Evolutionary conservation across 1,140 invertebrate genomes (phyloP).

Genomic region (Pomacea maculata): DNA sequence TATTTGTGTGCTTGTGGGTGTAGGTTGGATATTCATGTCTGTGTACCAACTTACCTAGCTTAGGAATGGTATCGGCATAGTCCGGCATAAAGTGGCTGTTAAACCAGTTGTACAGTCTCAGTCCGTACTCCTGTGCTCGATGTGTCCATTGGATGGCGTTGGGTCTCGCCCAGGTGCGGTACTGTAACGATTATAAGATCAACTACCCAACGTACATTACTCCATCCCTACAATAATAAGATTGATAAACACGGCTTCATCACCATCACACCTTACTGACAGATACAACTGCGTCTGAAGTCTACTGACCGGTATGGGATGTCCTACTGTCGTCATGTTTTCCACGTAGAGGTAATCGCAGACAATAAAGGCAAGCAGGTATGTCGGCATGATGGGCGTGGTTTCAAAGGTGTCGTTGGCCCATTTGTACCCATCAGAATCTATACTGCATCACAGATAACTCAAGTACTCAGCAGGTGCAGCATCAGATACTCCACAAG

Average conservation of each 20-base stretch:
- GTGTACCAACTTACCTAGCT: slow-evolving; percentile 33
- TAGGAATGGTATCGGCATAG: slow-evolving; percentile 29
- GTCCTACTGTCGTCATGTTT: neutral
- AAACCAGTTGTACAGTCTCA: slow-evolving; percentile 53
- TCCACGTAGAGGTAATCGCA: slow-evolving; percentile 50
- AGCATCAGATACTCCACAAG: too few species aligned
- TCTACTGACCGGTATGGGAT: too few species aligned
- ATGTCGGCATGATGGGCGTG: slow-evolving; percentile 67
- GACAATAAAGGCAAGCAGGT: slow-evolving; percentile 65
- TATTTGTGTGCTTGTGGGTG: neutral
- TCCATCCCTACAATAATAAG: too few species aligned
- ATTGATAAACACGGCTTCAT: too few species aligned
- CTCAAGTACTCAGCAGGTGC: neutral
- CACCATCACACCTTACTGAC: too few species aligned
- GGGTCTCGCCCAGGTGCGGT: slow-evolving; percentile 46
- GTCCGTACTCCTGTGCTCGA: slow-evolving; percentile 40
- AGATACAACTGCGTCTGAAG: too few species aligned
- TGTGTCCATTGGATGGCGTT: slow-evolving; percentile 34
- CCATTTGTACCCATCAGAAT: neutral
- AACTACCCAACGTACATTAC: too few species aligned
- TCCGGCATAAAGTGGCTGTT: slow-evolving; percentile 56
- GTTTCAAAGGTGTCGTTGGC: slow-evolving; percentile 50
- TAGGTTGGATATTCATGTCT: neutral
- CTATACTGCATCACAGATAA: neutral
- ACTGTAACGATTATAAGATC: slow-evolving; percentile 25